Evolutionary conservation across 2,888 invertebrate species (phyloP), one percentile per base, ranked within the genome.

Genomic region (Chirona hameri): DNA sequence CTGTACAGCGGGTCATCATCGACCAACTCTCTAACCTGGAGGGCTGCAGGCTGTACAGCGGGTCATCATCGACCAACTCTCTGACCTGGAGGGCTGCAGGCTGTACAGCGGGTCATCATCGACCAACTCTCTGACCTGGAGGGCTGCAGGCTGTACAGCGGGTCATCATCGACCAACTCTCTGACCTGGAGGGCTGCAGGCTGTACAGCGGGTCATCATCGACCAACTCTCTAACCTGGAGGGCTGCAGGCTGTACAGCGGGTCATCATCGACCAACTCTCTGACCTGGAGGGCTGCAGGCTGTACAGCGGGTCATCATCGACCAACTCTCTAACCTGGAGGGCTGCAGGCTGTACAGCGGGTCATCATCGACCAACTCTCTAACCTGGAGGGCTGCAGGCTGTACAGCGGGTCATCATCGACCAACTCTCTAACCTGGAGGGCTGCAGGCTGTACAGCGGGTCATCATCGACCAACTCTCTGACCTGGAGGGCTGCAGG

Each of bases 191-290:
- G 84, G 92, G 92, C 87, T 93, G 91, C 85, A 98, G 91, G 87
- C 94, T 96, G 90, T 95, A 99, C 72, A 96, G 93, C 4, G 98
- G 97, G 90, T 99, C 99, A 86, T 95, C 94, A 87, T 97, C 96
- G 89, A 99, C 95, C 46, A 31, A 18, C 15, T 39, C 29, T 0
- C 92, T 91, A 89, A 94, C 94, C 92, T 89, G 88, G 91, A 93
- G 84, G 92, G 92, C 87, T 93, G 91, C 85, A 99, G 91, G 87
- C 94, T 96, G 90, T 95, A 99, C 69, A 96, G 93, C 4, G 98
- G 97, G 90, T 99, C 91, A 98, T 93, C 92, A 99, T 93, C 82
- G 98, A 98, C 84, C 39, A 39, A 39, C 39, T 39, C 39, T 7
- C 39, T 39, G 4, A 5, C 39, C 39, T 39, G 39, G 39, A 39